These are phyloP conservation scores for Ornithoptera priamus DNA, from an alignment of 2,888 invertebrate genomes.

Conservation along the genomic window DNA sequence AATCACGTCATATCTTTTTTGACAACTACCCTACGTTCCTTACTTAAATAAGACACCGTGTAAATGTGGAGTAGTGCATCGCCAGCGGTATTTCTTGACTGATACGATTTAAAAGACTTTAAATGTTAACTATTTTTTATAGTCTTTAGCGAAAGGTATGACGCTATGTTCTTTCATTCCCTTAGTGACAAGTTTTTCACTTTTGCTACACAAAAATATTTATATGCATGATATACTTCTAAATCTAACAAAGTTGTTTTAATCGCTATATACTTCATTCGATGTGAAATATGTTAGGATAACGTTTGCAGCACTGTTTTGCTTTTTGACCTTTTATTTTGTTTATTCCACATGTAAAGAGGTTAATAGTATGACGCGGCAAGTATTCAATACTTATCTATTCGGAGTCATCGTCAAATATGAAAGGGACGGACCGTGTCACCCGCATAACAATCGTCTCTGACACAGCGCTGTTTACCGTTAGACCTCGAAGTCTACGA, in stretches of 20 bases:
- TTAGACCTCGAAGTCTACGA: conserved; percentile 44
- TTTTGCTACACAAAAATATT: too few species aligned
- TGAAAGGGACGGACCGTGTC: conserved; percentile 42
- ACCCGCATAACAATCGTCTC: conserved; percentile 48
- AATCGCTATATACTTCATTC: too few species aligned
- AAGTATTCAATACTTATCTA: conserved; percentile 31
- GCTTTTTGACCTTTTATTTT: conserved; percentile 4
- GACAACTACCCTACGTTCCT: neutral
- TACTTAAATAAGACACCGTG: neutral
- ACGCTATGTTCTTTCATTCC: too few species aligned
- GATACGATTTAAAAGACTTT: neutral
- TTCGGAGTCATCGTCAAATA: conserved; percentile 33
- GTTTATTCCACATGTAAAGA: conserved; percentile 27
- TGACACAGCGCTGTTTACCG: conserved; percentile 43
- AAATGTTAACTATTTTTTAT: neutral
- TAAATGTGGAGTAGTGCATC: neutral
- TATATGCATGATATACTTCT: too few species aligned
- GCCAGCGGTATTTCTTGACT: neutral
- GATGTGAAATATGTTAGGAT: neutral
- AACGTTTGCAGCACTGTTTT: neutral
- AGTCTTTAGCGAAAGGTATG: too few species aligned
- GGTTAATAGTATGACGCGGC: conserved; percentile 25
- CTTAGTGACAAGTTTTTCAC: too few species aligned
- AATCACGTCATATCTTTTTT: neutral
- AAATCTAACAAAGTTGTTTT: too few species aligned